These are phyloP conservation scores for Lomographa bimaculata DNA, from an alignment of 2,888 invertebrate species.

Conservation along the genomic window DNA sequence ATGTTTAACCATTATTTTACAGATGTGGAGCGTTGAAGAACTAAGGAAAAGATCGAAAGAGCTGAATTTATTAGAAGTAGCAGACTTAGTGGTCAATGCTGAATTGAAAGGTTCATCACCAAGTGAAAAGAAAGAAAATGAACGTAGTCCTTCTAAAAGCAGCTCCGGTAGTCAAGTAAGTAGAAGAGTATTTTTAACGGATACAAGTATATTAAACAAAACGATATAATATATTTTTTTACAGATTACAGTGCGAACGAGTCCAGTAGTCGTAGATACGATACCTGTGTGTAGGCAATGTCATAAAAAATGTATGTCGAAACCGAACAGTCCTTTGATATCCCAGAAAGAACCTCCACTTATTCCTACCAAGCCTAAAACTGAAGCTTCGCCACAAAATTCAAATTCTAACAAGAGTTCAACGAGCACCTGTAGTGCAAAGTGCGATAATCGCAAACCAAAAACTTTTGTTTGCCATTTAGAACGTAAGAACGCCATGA, in stretches of 20 bases:
- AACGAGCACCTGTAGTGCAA: slow-evolving; percentile 67
- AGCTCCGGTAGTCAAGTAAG: slow-evolving; percentile 91
- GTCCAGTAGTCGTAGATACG: slow-evolving; percentile 88
- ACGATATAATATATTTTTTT: slow-evolving; percentile 38
- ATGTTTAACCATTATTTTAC: too few relatives aligned
- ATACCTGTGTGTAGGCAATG: slow-evolving; percentile 90
- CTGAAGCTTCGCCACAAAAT: slow-evolving; percentile 68
- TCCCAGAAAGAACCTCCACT: slow-evolving; percentile 70
- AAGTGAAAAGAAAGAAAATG: slow-evolving; percentile 80
- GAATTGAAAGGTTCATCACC: slow-evolving; percentile 60
- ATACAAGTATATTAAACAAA: not conserved
- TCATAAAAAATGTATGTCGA: slow-evolving; percentile 89
- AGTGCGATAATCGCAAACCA: slow-evolving; percentile 67
- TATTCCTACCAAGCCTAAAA: slow-evolving; percentile 58
- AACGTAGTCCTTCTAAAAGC: slow-evolving; percentile 88
- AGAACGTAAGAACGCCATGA: slow-evolving; percentile 78
- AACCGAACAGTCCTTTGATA: slow-evolving; percentile 78
- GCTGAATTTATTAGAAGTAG: slow-evolving; percentile 83
- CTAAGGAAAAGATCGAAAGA: slow-evolving; percentile 88
- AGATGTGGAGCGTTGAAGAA: slow-evolving; percentile 89
- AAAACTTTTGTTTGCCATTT: slow-evolving; percentile 63
- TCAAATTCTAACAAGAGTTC: slow-evolving; percentile 70
- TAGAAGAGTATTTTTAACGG: slow-evolving; percentile 13
- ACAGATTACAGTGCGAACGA: slow-evolving; percentile 90
- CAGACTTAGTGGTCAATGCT: slow-evolving; percentile 60